Base-by-base conservation (phyloP, 2,797 vertebrate genomes). In the Betta splendens region DNA sequence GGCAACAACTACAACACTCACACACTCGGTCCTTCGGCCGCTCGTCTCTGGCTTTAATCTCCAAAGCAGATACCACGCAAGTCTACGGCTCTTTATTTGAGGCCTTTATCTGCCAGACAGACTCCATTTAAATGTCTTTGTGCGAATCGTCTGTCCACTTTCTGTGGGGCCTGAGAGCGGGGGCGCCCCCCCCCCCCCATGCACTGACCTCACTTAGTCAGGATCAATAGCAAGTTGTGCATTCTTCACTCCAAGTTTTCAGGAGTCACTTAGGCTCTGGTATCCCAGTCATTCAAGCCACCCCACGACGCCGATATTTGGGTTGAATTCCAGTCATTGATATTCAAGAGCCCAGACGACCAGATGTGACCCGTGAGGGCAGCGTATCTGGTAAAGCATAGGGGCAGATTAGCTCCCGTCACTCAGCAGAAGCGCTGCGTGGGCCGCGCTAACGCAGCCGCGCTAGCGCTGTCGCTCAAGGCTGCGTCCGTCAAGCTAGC, bases 271-370 rank as follows among this genome's bases (percentile, higher is more conserved):
- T 48, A 39, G 80, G 61, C 66, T 18, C 61, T 61, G 86, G 89
- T 73, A 91, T 91, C 81, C 75, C 83, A 87, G 74, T 52, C 83
- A 90, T 89, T 35, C 63, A 31, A 74, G 76, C 65, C 78, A 88
- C 88, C 75, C 64, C 65, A 59, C 67, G 79, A 79, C 38, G 17
- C 53, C 70, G 65, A 90, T 80, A 88, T 86, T 87, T 77, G 21
- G 64, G 69, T 44, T 79, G 58, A 87, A 91, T 91, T 91, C 90
- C 84, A 74, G 47, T 84, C 77, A 85, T 85, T 80, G 69, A 85
- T 64, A 61, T 46, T 40, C 54, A 57, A 61, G 50, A 61, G 81
- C 83, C 89, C 56, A 63, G 88, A 88, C 88, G 17, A 90, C 87
- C 67, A 77, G 42, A 75, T 79, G 3, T 88, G 87, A 93, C 89